Evolutionary conservation across 35 echinoderm and acorn worm species (phyloP).

Genomic region (Acanthaster planci): DNA sequence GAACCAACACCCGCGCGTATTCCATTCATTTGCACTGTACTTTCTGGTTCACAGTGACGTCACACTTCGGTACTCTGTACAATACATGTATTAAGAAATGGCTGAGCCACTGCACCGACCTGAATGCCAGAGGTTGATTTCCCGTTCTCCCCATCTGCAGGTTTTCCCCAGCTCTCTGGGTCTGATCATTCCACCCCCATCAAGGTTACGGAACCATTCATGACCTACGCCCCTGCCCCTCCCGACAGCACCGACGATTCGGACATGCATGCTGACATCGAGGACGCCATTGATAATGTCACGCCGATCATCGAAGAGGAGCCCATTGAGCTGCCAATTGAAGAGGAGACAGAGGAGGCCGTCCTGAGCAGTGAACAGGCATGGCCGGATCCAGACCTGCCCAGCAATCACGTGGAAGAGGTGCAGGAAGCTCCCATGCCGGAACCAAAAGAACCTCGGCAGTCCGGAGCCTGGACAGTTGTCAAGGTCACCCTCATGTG

Average conservation of each 20-base stretch:
- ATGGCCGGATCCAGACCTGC: slow-evolving; percentile 1
- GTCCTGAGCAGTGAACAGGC: not conserved
- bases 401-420: slow-evolving; percentile 26
- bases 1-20: too few relatives aligned
- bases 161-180: slow-evolving; percentile 14
- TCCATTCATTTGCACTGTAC: too few relatives aligned
- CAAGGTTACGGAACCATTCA: slow-evolving; percentile 17
- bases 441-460: not conserved
- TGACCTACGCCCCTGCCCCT: slow-evolving; percentile 30
- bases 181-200: slow-evolving; percentile 16
- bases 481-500: not conserved
- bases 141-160: not conserved
- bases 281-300: slow-evolving; percentile 5
- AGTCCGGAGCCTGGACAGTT: not conserved
- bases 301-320: slow-evolving; percentile 1
- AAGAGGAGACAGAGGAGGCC: not conserved
- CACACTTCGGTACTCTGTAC: too few relatives aligned
- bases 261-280: slow-evolving; percentile 10
- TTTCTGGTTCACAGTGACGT: too few relatives aligned
- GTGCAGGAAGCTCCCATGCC: not conserved
- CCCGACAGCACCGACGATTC: slow-evolving; percentile 34
- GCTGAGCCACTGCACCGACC: not conserved
- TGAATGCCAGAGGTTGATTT: too few relatives aligned
- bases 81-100: too few relatives aligned
- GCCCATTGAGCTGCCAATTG: not conserved